Conservation (phyloP, 2,113 vertebrate genomes). For the Nothocercus nigrocapillus region DNA sequence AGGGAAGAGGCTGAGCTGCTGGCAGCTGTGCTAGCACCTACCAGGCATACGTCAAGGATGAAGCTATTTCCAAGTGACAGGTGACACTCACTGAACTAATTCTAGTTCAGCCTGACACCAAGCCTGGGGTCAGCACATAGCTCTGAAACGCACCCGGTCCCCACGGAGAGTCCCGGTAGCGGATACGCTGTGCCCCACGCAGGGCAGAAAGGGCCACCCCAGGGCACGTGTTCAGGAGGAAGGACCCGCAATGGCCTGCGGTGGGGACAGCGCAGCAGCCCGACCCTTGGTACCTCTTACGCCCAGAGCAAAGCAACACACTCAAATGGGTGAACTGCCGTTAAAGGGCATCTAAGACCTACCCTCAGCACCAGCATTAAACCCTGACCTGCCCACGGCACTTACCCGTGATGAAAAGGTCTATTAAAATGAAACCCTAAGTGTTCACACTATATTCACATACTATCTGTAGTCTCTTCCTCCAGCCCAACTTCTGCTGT, state of each 20-base stretch:
- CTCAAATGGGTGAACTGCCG: background rate
- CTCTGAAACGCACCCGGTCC: background rate
- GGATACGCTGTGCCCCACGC: background rate
- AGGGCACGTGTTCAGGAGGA: fast-evolving
- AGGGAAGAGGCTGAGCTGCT: background rate
- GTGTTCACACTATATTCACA: background rate
- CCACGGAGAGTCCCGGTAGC: background rate
- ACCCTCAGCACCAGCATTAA: background rate
- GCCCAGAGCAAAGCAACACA: background rate
- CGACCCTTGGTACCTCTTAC: background rate
- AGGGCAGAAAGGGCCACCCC: background rate
- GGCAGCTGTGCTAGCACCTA: background rate
- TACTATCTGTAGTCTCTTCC: background rate
- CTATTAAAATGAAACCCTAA: background rate
- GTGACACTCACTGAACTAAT: background rate
- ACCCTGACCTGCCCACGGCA: background rate
- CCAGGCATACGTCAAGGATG: background rate
- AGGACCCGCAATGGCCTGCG: background rate
- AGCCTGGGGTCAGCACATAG: background rate
- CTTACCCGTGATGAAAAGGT: background rate
- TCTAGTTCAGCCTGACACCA: background rate
- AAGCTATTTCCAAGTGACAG: background rate
- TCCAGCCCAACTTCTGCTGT: background rate
- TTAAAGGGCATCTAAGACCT: background rate
- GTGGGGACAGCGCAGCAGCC: background rate